Evolutionary conservation across 2,113 vertebrate genomes (phyloP).

Genomic region (Machaerirhynchus nigripectus): DNA sequence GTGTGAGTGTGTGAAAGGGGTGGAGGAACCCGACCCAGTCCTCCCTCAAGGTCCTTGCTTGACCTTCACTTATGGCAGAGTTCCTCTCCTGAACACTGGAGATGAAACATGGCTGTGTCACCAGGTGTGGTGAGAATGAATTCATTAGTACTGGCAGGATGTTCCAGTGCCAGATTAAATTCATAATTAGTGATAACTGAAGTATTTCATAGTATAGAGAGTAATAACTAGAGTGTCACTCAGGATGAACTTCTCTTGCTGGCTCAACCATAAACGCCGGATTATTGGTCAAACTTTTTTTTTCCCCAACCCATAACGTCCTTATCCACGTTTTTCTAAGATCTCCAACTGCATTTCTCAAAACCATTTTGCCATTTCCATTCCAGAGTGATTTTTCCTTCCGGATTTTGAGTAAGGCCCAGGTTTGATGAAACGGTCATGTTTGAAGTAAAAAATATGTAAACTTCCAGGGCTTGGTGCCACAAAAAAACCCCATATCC

Average conservation of each 20-base stretch:
- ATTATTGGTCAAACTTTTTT: not conserved
- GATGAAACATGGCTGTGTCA: not conserved
- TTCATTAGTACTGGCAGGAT: not conserved
- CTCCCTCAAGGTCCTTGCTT: not conserved
- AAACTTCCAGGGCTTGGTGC: not conserved
- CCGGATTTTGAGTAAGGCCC: not conserved
- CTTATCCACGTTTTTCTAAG: not conserved
- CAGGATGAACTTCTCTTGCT: not conserved
- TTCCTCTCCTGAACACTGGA: not conserved
- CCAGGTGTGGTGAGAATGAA: not conserved
- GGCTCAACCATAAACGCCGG: accelerated
- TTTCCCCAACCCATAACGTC: not conserved
- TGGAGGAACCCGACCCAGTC: not conserved
- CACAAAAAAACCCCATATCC: not conserved
- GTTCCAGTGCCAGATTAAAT: not conserved
- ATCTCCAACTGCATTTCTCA: not conserved
- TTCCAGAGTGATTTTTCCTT: not conserved
- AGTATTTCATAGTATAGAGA: not conserved
- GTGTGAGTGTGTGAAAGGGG: not conserved
- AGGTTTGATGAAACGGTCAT: not conserved
- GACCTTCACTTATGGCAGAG: not conserved
- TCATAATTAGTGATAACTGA: not conserved
- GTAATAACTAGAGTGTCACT: not conserved
- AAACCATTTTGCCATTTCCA: not conserved
- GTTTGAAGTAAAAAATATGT: not conserved